Base-by-base conservation (phyloP, 2,888 invertebrate genomes). In the Cerastis leucographa region DNA sequence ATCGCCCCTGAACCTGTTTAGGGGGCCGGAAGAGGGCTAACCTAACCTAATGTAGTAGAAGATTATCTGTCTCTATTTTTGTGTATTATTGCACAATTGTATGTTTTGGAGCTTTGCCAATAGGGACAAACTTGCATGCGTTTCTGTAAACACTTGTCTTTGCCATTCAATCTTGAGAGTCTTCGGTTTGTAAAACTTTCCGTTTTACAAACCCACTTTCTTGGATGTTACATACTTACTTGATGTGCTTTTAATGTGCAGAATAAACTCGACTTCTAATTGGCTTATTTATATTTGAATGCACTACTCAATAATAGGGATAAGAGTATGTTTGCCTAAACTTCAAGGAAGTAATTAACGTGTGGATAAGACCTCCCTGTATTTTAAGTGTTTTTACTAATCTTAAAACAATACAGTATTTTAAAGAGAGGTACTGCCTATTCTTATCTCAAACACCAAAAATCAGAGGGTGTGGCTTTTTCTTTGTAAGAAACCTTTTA, bases 41-140 rank as follows among this genome's bases (percentile, higher is more conserved):
- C n/a, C n/a, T n/a, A n/a, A 35, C 35, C 42, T 25, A 76, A 49
- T 56, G 66, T 76, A 40, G 54, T 54, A 67, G 56, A 35, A 56
- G 22, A 59, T 59, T 49, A 42, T 64, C 42, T 74, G 64, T 74
- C n/a, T 70, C 35, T 76, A 67, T 66, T 82, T 67, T 74, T 64
- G 42, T 74, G 56, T 75, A 29, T 42, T 56, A 56, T 56, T 76
- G 65, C 66, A 61, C 42, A 70, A 25, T 73, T n/a, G 65, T 54
- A 49, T 62, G 69, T 42, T 46, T 73, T 83, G 85, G 74, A 82
- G 68, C 35, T 71, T 44, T 78, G 85, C 78, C 67, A 85, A 62
- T 14, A 51, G 12, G 9, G 22, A 42, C 67, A 74, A 35, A 54
- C 9, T 54, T 81, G 65, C 25, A 64, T 74, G 46, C 46, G 35